Evolutionary conservation across 2,888 invertebrate genomes (phyloP).

Genomic region (Anoplius nigerrimus): DNA sequence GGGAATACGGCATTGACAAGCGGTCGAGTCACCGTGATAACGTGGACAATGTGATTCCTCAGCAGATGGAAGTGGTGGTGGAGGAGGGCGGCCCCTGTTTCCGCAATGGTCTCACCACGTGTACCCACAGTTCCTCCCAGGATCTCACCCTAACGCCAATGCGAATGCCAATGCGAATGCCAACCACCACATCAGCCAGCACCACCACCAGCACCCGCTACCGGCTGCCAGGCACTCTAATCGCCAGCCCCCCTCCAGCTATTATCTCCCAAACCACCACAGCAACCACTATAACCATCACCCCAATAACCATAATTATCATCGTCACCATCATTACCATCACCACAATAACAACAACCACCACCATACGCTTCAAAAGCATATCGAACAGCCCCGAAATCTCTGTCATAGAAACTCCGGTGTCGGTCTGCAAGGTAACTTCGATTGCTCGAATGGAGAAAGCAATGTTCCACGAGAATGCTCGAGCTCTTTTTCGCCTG

Average conservation of each 20-base stretch:
- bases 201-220: conserved; percentile 77
- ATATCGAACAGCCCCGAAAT: conserved; percentile 76
- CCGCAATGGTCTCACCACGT: conserved; percentile 97
- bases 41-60: conserved; percentile 71
- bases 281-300: conserved; percentile 77
- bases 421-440: conserved; percentile 79
- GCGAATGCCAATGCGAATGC: conserved; percentile 76
- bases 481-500: conserved; percentile 31
- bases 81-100: conserved; percentile 88
- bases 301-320: conserved; percentile 79
- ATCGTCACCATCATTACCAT: conserved; percentile 79
- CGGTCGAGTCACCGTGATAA: conserved; percentile 54
- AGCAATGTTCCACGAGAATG: conserved; percentile 59
- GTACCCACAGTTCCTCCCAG: conserved; percentile 94
- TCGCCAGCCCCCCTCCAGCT: conserved; percentile 74
- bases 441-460: conserved; percentile 49
- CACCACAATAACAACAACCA: conserved; percentile 78
- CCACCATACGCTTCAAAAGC: conserved; percentile 77
- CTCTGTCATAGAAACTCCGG: conserved; percentile 80
- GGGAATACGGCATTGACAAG: conserved; percentile 23
- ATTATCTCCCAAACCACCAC: conserved; percentile 77
- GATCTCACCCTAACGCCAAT: conserved; percentile 87
- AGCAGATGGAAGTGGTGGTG: conserved; percentile 74
- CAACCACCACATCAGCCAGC: conserved; percentile 75
- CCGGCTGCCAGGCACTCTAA: conserved; percentile 76